Conservation (phyloP, 2,888 invertebrate species). For the Zeuzera pyrina region DNA sequence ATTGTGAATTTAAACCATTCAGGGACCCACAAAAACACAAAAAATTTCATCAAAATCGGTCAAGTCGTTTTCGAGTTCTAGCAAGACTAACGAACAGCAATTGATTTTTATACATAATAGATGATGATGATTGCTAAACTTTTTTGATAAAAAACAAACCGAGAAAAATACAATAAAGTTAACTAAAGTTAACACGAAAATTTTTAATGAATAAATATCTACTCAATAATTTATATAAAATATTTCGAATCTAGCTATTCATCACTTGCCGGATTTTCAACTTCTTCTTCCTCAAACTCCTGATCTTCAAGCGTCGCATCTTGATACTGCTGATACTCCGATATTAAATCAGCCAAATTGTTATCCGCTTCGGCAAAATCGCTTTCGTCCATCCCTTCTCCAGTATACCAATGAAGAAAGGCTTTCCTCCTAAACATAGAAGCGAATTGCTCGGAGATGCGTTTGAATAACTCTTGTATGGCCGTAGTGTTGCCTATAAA, state of each 20-base stretch:
- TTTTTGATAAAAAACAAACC: no score
- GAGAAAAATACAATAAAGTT: no score
- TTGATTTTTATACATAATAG: no score
- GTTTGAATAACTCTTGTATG: slow-evolving; percentile 89
- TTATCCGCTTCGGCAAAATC: slow-evolving; percentile 96
- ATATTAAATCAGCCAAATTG: slow-evolving; percentile 91
- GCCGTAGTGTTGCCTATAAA: slow-evolving; percentile 90
- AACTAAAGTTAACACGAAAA: no score
- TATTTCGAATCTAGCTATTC: slow-evolving; percentile 30
- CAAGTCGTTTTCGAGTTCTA: no score
- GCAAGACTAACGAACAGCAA: no score
- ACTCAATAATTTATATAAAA: slow-evolving; percentile 6
- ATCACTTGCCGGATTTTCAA: slow-evolving; percentile 26
- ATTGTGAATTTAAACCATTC: no score
- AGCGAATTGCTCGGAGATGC: slow-evolving; percentile 87
- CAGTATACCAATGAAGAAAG: slow-evolving; percentile 97
- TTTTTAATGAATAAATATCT: no score
- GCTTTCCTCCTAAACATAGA: slow-evolving; percentile 96
- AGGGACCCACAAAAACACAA: no score
- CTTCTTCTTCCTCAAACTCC: slow-evolving; percentile 85
- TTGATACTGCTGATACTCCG: slow-evolving; percentile 94
- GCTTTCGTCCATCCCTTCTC: slow-evolving; percentile 96
- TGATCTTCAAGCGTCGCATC: slow-evolving; percentile 88
- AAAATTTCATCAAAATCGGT: no score
- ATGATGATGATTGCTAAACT: no score